Percentiles rank a stretch among this genome's conserved stretches.
phyloP scores from a whole-genome alignment of 2,888 invertebrate species.

The Noctua janthina region DNA sequence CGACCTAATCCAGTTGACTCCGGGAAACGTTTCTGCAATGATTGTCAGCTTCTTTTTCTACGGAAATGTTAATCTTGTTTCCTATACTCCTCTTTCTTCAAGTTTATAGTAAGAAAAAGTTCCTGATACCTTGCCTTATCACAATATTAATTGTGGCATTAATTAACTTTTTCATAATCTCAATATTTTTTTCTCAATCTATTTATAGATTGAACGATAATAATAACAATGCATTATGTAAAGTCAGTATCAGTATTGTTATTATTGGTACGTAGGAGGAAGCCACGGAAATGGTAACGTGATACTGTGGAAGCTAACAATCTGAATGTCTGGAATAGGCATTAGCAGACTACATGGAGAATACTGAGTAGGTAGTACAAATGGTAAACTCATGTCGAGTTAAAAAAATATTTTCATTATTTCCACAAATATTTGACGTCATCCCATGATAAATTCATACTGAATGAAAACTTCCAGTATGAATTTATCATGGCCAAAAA shows the following conservation, averaged over 20 bases:
- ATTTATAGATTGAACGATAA: not conserved
- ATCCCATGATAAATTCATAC: not conserved
- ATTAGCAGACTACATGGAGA: not conserved
- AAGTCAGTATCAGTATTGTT: not conserved
- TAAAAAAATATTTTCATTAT: not conserved
- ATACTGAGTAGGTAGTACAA: not conserved
- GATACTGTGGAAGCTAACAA: constrained; percentile 17
- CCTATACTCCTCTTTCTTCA: not conserved
- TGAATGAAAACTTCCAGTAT: too few species aligned
- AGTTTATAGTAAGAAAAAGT: not conserved
- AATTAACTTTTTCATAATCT: too few species aligned
- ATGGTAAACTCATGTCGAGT: not conserved
- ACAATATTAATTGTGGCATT: not conserved
- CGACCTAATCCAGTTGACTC: not conserved
- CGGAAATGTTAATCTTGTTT: not conserved
- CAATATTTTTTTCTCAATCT: too few species aligned
- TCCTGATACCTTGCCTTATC: not conserved
- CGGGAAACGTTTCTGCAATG: not conserved
- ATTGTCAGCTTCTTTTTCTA: not conserved
- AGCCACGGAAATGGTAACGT: constrained; percentile 11
- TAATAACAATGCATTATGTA: not conserved
- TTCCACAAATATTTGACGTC: not conserved
- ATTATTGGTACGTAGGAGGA: not conserved
- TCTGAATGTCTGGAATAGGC: not conserved
- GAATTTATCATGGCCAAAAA: too few species aligned